A percentile compares a stretch with the other conserved stretches of the same genome.
These are phyloP conservation scores for Hippocampus mohnikei DNA, from an alignment of 2,113 vertebrate genomes.

Conservation along the genomic window DNA sequence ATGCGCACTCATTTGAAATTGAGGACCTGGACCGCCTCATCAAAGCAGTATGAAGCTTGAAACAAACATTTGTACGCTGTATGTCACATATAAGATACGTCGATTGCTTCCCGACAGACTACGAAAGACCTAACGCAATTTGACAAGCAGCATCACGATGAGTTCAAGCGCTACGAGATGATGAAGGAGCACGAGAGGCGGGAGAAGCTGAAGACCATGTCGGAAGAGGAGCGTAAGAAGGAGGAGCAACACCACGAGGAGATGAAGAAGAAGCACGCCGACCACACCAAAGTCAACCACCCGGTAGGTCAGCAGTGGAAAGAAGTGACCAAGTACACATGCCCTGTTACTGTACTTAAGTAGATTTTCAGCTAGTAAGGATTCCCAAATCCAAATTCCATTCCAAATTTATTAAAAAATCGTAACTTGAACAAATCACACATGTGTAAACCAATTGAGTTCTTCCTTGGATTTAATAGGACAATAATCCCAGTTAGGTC, in stretches of 20 bases:
- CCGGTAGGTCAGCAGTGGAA: constrained; percentile 71
- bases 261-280: constrained; percentile 87
- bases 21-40: constrained; percentile 90
- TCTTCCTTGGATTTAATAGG: too few relatives aligned
- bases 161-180: constrained; percentile 93
- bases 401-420: too few relatives aligned
- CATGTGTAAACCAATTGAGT: too few relatives aligned
- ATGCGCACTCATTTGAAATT: constrained; percentile 88
- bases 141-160: constrained; percentile 85
- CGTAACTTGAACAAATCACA: too few relatives aligned
- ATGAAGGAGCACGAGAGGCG: constrained; percentile 88
- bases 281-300: constrained; percentile 91
- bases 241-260: constrained; percentile 86
- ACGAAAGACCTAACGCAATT: constrained; percentile 87
- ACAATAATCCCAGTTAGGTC: neutral
- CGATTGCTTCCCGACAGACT: constrained; percentile 64
- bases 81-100: neutral
- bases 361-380: neutral
- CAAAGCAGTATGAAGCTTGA: constrained; percentile 75
- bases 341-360: neutral
- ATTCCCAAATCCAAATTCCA: too few relatives aligned
- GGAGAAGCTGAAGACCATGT: constrained; percentile 81
- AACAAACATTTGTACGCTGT: neutral
- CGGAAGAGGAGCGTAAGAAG: constrained; percentile 80
- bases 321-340: neutral